Evolutionary conservation across 1,140 invertebrate species (phyloP).

Genomic region (Papilio xuthus): DNA sequence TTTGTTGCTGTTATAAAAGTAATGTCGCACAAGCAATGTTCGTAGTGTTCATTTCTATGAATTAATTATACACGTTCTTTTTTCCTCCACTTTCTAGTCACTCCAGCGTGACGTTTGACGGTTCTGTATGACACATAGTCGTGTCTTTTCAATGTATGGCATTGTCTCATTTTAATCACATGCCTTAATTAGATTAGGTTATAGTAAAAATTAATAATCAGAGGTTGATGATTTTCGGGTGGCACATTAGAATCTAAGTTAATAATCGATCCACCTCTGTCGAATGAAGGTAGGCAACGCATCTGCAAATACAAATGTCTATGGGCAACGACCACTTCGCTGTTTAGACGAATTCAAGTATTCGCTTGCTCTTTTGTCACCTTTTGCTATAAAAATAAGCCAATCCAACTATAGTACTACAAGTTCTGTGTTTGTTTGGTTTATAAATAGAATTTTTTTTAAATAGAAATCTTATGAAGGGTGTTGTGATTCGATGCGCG

Average conservation of each 20-base stretch:
- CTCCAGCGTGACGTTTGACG: slow-evolving; percentile 26
- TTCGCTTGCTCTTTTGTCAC: too few relatives aligned
- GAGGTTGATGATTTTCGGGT: too few relatives aligned
- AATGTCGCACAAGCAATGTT: slow-evolving; percentile 3
- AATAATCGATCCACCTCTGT: too few relatives aligned
- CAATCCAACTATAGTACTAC: too few relatives aligned
- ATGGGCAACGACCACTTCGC: too few relatives aligned
- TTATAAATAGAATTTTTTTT: slow-evolving; percentile 26
- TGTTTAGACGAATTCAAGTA: too few relatives aligned
- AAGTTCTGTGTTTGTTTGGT: background rate
- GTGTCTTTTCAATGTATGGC: background rate
- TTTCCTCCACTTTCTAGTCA: slow-evolving; percentile 30
- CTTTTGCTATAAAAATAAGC: too few relatives aligned
- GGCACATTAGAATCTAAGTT: too few relatives aligned
- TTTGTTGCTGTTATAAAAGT: background rate
- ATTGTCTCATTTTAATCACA: background rate
- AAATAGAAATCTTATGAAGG: slow-evolving; percentile 23
- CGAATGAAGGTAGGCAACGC: too few relatives aligned
- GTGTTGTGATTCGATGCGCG: slow-evolving; percentile 20
- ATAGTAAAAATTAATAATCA: background rate
- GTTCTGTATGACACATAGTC: background rate
- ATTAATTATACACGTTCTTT: slow-evolving; percentile 28
- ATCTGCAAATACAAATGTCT: too few relatives aligned
- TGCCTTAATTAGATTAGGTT: background rate
- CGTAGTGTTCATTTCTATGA: slow-evolving; percentile 13